A percentile compares a stretch with the other conserved stretches of the same genome.
Evolutionary conservation across 2,113 vertebrate species (phyloP).

Genomic region (Terrapene triunguis): DNA sequence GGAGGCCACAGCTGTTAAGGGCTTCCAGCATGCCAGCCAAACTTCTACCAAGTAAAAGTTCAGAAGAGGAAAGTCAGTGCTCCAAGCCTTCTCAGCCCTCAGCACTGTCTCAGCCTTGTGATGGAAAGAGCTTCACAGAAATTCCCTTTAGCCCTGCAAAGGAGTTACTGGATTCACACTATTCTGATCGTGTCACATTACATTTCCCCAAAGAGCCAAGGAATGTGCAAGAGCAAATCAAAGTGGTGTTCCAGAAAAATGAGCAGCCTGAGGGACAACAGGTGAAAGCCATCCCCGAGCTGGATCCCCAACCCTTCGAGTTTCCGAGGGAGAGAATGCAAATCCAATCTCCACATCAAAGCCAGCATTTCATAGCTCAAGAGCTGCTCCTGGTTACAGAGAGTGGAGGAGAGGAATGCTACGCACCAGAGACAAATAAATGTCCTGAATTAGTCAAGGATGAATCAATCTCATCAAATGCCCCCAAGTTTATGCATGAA

Average conservation of each 20-base stretch:
- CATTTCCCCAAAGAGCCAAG: slow-evolving; percentile 61
- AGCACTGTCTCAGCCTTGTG: slow-evolving; percentile 32
- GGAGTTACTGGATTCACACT: slow-evolving; percentile 45
- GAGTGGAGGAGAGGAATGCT: neutral
- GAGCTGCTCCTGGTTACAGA: slow-evolving; percentile 57
- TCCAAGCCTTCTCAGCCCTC: neutral
- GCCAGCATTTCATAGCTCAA: slow-evolving; percentile 16
- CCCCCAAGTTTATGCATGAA: slow-evolving; percentile 34
- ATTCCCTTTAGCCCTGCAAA: slow-evolving; percentile 73
- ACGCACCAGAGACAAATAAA: neutral
- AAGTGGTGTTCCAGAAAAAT: slow-evolving; percentile 75
- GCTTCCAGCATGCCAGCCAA: slow-evolving; percentile 94
- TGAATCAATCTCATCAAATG: rapidly evolving
- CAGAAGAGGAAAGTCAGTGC: slow-evolving; percentile 61
- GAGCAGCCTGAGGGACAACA: slow-evolving; percentile 78
- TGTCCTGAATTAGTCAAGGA: rapidly evolving
- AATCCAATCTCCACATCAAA: slow-evolving; percentile 72
- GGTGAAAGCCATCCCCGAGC: slow-evolving; percentile 80
- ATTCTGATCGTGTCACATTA: rapidly evolving
- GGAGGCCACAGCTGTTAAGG: slow-evolving; percentile 90
- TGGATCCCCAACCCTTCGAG: slow-evolving; percentile 79
- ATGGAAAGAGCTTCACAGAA: neutral
- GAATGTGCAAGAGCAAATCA: slow-evolving; percentile 80
- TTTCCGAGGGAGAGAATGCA: slow-evolving; percentile 77
- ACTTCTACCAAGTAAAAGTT: slow-evolving; percentile 82